Percentiles rank a stretch among this genome's conserved stretches.
These are phyloP conservation scores for Rambutsinella grinnellia DNA, from an alignment of 2,888 invertebrate species.

Conservation along the genomic window DNA sequence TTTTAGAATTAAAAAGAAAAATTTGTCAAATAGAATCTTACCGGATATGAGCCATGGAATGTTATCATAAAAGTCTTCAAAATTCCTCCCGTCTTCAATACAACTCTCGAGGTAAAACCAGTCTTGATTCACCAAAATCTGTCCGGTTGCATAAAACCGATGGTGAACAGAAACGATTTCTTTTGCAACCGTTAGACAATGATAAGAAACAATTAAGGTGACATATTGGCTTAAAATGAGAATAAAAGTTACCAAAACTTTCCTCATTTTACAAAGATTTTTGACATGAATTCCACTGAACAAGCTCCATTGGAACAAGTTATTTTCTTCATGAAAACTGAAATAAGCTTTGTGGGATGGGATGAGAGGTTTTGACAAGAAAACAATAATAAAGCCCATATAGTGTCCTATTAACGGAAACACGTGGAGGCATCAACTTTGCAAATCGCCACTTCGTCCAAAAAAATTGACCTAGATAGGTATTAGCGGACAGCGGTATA, in stretches of 20 bases:
- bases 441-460: slow-evolving; percentile 21
- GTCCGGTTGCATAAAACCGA: slow-evolving; percentile 1
- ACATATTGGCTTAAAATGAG: not conserved
- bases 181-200: not conserved
- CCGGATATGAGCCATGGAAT: slow-evolving; percentile 29
- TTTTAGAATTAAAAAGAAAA: no score
- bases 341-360: no score
- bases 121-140: slow-evolving; percentile 5
- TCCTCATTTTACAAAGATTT: not conserved
- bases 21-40: no score
- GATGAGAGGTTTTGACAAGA: no score
- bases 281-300: not conserved
- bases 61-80: not conserved
- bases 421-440: slow-evolving; percentile 36
- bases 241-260: not conserved
- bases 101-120: slow-evolving; percentile 8
- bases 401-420: slow-evolving; percentile 34
- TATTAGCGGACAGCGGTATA: no score
- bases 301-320: not conserved
- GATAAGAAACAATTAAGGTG: not conserved
- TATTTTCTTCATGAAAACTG: not conserved
- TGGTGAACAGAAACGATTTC: not conserved
- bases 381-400: slow-evolving; percentile 35
- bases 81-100: not conserved
- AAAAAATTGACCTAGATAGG: slow-evolving; percentile 23